These are phyloP conservation scores for Guaruba guarouba DNA, from an alignment of 2,113 vertebrate genomes.

Conservation along the genomic window DNA sequence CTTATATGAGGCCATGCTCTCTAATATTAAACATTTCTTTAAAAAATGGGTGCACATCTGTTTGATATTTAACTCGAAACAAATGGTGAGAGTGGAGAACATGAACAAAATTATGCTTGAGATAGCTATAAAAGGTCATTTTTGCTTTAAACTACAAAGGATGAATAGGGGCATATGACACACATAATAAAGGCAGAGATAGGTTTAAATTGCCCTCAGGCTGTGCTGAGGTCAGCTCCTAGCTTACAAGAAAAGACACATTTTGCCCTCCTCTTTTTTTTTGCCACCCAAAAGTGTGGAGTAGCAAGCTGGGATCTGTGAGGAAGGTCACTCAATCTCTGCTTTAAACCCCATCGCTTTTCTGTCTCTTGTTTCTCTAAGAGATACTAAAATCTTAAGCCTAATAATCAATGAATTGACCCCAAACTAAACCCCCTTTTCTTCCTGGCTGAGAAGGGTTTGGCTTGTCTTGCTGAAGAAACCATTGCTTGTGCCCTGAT, in stretches of 20 bases:
- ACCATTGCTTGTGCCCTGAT: neutral
- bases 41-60: conserved; percentile 71
- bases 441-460: neutral
- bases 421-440: neutral
- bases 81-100: conserved; percentile 69
- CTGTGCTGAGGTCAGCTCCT: conserved; percentile 26
- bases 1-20: conserved; percentile 73
- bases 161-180: conserved; percentile 39
- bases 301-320: neutral
- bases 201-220: conserved; percentile 21
- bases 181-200: conserved; percentile 26
- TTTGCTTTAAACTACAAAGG: conserved; percentile 68
- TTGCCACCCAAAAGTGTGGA: neutral
- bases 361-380: neutral
- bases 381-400: neutral
- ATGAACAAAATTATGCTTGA: conserved; percentile 68
- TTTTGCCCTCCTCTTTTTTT: neutral
- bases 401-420: neutral
- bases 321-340: neutral
- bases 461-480: neutral
- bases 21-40: conserved; percentile 74
- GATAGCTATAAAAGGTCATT: conserved; percentile 69
- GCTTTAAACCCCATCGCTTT: neutral
- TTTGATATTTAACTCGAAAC: conserved; percentile 80
- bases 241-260: conserved; percentile 21